A percentile compares a stretch with the other conserved stretches of the same genome.
Evolutionary conservation across 2,113 vertebrate genomes (phyloP).

Genomic region (Lepus americanus): DNA sequence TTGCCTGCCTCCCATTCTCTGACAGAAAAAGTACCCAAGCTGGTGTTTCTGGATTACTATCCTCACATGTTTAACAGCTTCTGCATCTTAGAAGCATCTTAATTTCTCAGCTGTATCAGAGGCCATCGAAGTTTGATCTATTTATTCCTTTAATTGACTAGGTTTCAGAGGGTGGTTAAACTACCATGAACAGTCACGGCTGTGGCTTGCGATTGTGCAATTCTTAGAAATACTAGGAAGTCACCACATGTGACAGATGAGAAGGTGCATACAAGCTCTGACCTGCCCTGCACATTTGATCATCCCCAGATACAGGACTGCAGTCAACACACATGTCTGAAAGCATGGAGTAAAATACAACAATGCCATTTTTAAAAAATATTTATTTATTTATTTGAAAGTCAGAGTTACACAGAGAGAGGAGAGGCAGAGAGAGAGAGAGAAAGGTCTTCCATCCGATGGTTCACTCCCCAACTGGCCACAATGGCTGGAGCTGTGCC

Average conservation of each 20-base stretch:
- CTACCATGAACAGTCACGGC: neutral
- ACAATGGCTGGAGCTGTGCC: no score
- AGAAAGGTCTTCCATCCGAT: no score
- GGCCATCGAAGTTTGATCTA: neutral
- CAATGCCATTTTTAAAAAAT: no score
- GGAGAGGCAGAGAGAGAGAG: no score
- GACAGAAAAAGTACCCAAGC: neutral
- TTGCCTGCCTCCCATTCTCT: neutral
- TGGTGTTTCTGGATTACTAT: neutral
- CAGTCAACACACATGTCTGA: rapidly evolving
- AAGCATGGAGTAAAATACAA: rapidly evolving
- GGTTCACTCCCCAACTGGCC: no score
- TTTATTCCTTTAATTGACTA: neutral
- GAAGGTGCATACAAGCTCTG: rapidly evolving
- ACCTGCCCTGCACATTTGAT: rapidly evolving
- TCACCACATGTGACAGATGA: rapidly evolving
- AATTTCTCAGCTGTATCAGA: neutral
- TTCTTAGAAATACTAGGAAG: neutral
- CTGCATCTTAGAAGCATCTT: neutral
- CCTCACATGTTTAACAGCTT: neutral
- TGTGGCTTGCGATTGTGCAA: neutral
- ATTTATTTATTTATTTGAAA: no score
- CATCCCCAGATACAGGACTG: rapidly evolving
- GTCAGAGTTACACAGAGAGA: no score
- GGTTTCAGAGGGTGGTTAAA: neutral